Evolutionary conservation across 2,797 vertebrate species (phyloP), one percentile per base, ranked within the genome.

Genomic region (Danio jaintianensis): DNA sequence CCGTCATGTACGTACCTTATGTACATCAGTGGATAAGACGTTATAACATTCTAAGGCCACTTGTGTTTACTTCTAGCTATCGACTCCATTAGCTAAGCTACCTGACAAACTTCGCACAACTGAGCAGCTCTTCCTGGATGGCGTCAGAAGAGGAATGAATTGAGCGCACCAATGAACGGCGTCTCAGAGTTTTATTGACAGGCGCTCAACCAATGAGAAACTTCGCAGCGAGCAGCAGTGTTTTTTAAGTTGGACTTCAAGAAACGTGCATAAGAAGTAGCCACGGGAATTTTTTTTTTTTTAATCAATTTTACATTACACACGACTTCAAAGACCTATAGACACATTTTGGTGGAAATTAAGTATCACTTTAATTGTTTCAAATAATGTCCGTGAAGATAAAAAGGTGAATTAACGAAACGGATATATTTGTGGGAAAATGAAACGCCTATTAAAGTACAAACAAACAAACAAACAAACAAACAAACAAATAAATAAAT

Each of bases 41-140:
- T 78, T 64, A 52, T 67, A 22, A 67, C 71, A 81, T 67, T 70
- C 71, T 85, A 77, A 66, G 59, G 48, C 79, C 82, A 81, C 87
- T 84, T 89, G 80, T 79, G 84, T 78, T 90, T 84, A 89, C 73
- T 85, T 90, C 86, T 85, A 87, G 75, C 85, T 48, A 43, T 48
- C 56, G 68, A 75, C 70, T 87, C 85, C 91, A 89, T 90, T 81
- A 86, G 86, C 84, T 61, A 74, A 58, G 64, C 62, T 61, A 71
- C 16, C 48, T 58, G 56, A 45, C 71, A 84, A 94, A 90, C 87
- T 91, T 89, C 81, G 56, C 36, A 29, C 84, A 90, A 91, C 80
- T 83, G 74, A 78, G 82, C 86, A 89, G 89, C 92, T 90, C 93
- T 89, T 91, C 78, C 79, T 68, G 88, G 29, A 78, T 92, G 92